These are phyloP conservation scores for Agrilus mali DNA, from an alignment of 2,888 invertebrate genomes.

Conservation along the genomic window DNA sequence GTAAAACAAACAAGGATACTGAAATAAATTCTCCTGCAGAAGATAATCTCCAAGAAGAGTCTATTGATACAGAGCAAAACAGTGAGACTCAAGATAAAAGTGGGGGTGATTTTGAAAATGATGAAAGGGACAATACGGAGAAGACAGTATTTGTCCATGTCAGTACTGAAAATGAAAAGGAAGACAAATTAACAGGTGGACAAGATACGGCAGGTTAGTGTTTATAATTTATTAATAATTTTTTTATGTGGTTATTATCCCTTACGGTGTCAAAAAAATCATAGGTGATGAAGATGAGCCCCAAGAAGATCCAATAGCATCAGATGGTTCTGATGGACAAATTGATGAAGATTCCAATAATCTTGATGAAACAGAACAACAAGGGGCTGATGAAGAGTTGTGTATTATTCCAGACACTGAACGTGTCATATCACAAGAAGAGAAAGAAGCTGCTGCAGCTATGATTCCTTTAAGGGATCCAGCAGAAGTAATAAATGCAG, in stretches of 20 bases:
- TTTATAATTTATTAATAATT: too few species aligned
- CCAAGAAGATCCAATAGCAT: slow-evolving; percentile 17
- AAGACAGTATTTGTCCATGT: slow-evolving; percentile 16
- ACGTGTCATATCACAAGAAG: slow-evolving; percentile 52
- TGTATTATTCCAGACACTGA: slow-evolving; percentile 58
- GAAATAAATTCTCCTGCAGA: neutral
- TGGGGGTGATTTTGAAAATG: slow-evolving; percentile 16
- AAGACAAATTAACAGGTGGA: slow-evolving; percentile 8
- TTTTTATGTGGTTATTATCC: too few species aligned
- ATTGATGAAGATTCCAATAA: slow-evolving; percentile 34
- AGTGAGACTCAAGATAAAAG: slow-evolving; percentile 11
- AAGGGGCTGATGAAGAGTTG: slow-evolving; percentile 52
- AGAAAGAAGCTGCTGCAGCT: slow-evolving; percentile 44
- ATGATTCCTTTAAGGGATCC: slow-evolving; percentile 24
- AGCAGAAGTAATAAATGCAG: slow-evolving; percentile 17
- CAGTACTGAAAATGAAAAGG: slow-evolving; percentile 12
- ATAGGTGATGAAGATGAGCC: slow-evolving; percentile 9
- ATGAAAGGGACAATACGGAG: slow-evolving; percentile 9
- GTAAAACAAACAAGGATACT: slow-evolving; percentile 9
- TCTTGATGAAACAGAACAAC: slow-evolving; percentile 20
- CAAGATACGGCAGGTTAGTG: slow-evolving; percentile 8
- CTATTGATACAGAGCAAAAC: slow-evolving; percentile 13
- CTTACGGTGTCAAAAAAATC: neutral
- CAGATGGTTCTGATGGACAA: slow-evolving; percentile 15
- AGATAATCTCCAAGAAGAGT: neutral